phyloP scores from a whole-genome alignment of 2,113 vertebrate species.

The Merops nubicus region DNA sequence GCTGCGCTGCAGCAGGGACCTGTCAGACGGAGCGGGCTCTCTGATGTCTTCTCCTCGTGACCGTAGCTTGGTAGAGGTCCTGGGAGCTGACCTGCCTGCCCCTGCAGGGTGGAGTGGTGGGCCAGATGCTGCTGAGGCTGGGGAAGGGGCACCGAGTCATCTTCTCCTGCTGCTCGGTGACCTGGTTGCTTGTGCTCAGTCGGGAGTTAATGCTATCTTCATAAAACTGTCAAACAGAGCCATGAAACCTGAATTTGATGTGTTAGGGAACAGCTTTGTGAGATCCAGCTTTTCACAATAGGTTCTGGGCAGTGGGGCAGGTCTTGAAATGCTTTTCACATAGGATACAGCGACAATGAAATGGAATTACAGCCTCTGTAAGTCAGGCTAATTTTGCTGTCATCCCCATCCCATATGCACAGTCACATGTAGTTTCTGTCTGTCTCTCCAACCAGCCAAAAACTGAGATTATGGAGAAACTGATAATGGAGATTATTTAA shows the following conservation, averaged over 20 bases:
- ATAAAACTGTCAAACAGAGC: neutral
- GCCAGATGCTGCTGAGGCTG: neutral
- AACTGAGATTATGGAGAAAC: neutral
- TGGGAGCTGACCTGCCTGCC: neutral
- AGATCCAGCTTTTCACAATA: neutral
- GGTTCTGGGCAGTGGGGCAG: neutral
- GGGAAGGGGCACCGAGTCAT: neutral
- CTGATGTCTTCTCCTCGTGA: neutral
- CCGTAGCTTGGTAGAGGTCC: neutral
- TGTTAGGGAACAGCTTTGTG: neutral
- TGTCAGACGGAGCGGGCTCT: rapidly evolving
- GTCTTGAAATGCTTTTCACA: neutral
- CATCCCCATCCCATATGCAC: neutral
- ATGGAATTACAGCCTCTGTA: neutral
- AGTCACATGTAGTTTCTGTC: neutral
- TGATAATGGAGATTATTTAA: neutral
- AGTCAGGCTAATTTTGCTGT: neutral
- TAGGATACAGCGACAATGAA: neutral
- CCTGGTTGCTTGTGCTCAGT: neutral
- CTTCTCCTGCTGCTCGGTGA: neutral
- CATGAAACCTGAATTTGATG: neutral
- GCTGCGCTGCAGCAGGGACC: rapidly evolving
- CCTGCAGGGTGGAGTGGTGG: neutral
- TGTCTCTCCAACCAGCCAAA: neutral
- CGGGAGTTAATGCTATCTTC: neutral